Conservation (phyloP, 2,797 vertebrate genomes). For the Sebastes steindachneri region DNA sequence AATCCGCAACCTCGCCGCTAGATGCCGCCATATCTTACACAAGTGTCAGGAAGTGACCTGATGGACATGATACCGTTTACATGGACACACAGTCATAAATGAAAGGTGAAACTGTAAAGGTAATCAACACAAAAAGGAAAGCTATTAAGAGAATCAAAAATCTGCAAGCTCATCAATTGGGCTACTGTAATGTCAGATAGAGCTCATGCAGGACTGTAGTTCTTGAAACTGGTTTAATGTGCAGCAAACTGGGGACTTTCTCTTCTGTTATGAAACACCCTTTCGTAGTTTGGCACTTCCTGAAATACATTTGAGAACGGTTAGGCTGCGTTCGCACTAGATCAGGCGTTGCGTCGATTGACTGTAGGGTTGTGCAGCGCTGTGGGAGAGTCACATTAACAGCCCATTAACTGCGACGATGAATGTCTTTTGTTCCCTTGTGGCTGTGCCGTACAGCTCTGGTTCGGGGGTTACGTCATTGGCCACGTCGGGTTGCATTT, state of each 20-base stretch:
- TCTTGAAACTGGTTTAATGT: not conserved
- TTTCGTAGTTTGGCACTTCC: not conserved
- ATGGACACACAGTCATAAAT: not conserved
- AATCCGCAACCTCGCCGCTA: no score
- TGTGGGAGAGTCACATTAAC: no score
- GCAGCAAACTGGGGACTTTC: not conserved
- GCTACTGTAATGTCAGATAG: not conserved
- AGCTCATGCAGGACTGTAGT: not conserved
- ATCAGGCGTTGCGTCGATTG: no score
- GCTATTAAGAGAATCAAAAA: not conserved
- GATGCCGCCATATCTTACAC: no score
- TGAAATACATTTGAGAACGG: not conserved
- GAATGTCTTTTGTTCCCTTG: no score
- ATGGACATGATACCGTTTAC: not conserved
- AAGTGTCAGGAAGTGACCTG: not conserved
- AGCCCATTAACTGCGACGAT: no score
- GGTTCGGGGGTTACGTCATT: no score
- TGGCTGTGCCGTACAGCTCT: no score
- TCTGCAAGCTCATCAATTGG: not conserved
- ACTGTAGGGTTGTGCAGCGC: no score
- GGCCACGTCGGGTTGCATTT: no score
- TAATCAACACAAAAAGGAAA: not conserved
- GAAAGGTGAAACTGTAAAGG: not conserved
- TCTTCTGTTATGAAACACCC: not conserved
- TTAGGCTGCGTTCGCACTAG: no score